Evolutionary conservation across 2,113 vertebrate genomes (phyloP).

Genomic region (Tetraodon nigroviridis): DNA sequence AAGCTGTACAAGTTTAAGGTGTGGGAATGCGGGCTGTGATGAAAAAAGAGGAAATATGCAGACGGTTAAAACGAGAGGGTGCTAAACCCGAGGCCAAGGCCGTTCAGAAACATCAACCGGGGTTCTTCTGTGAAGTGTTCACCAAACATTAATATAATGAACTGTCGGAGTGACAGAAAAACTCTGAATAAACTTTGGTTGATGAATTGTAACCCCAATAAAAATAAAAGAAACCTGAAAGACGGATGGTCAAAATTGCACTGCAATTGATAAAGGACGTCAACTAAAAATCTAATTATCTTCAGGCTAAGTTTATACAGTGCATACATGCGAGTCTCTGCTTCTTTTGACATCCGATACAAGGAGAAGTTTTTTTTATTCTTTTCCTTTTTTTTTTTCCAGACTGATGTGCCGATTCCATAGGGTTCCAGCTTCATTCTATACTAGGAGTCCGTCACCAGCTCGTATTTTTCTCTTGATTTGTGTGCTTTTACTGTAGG

Average conservation of each 20-base stretch:
- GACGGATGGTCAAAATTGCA: constrained; percentile 12
- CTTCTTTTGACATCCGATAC: not conserved
- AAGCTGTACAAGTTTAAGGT: not conserved
- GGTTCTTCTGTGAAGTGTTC: constrained; percentile 28
- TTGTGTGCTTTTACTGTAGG: not conserved
- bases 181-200: constrained; percentile 37
- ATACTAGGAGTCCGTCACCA: not conserved
- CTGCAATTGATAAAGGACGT: too few relatives aligned
- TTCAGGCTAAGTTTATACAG: not conserved
- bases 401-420: not conserved
- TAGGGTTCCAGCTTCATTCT: not conserved
- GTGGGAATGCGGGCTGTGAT: constrained; percentile 32
- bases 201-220: constrained; percentile 29
- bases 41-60: constrained; percentile 44
- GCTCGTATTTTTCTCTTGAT: not conserved
- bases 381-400: not conserved
- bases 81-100: constrained; percentile 9
- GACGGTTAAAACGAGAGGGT: constrained; percentile 26
- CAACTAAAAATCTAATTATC: not conserved
- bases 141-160: constrained; percentile 31
- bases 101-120: constrained; percentile 7
- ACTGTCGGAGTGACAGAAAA: constrained; percentile 14
- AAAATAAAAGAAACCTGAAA: constrained; percentile 22
- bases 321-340: not conserved
- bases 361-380: not conserved